Conservation (phyloP, 1,140 invertebrate genomes). For the Berghia stephanieae region DNA sequence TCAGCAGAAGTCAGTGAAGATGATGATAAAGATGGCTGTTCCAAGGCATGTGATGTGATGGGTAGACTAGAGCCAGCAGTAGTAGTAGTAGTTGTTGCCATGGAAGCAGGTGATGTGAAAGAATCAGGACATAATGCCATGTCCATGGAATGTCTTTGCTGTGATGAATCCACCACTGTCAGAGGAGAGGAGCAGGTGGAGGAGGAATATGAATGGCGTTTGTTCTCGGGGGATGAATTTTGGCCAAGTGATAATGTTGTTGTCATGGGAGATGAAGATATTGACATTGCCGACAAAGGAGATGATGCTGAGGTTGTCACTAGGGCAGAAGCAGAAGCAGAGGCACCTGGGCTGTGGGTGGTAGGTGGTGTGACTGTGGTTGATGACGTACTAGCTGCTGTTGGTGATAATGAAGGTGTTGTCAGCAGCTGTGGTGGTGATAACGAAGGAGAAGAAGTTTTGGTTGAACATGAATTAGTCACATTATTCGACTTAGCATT, state of each 20-base stretch:
- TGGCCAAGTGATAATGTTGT: too few species aligned
- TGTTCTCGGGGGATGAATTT: constrained; percentile 16
- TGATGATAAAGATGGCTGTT: too few species aligned
- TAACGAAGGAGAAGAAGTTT: constrained; percentile 1
- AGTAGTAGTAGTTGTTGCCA: too few species aligned
- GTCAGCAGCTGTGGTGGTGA: constrained; percentile 1
- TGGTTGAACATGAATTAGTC: constrained; percentile 5
- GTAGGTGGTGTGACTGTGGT: neutral
- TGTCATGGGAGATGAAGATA: too few species aligned
- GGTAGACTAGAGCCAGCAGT: too few species aligned
- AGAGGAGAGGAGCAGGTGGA: neutral
- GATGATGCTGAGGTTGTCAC: neutral
- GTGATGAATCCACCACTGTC: neutral
- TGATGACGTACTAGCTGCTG: neutral
- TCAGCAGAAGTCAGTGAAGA: too few species aligned
- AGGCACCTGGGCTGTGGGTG: neutral
- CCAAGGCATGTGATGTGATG: too few species aligned
- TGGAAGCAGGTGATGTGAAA: too few species aligned
- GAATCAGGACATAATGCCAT: too few species aligned
- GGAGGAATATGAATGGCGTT: constrained; percentile 40
- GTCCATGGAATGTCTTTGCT: constrained; percentile 14
- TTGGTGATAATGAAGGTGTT: neutral
- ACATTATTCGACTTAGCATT: constrained; percentile 42
- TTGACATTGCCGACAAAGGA: neutral
- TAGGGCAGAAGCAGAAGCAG: too few species aligned